A percentile compares a stretch with the other conserved stretches of the same genome.
phyloP scores from a whole-genome alignment of 2,888 invertebrate species.

The Buathra laborator region DNA sequence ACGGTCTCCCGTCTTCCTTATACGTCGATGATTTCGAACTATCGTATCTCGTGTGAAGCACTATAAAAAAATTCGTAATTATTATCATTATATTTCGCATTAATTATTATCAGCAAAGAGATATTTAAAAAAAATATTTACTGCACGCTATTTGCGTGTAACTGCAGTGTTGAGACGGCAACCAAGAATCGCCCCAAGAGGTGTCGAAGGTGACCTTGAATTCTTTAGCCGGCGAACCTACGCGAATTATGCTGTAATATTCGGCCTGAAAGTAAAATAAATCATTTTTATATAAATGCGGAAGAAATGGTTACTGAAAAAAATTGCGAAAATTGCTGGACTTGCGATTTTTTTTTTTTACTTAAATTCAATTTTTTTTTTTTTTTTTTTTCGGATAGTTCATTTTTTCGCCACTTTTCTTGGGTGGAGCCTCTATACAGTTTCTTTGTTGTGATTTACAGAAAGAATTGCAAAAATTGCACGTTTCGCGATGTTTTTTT shows the following conservation, averaged over 20 bases:
- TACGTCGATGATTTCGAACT: slow-evolving; percentile 89
- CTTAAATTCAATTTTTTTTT: neutral
- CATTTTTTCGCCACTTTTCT: too few species aligned
- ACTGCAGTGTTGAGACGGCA: slow-evolving; percentile 85
- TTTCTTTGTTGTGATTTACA: too few species aligned
- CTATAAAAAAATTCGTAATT: slow-evolving; percentile 81
- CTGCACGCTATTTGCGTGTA: slow-evolving; percentile 84
- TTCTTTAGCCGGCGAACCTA: slow-evolving; percentile 85
- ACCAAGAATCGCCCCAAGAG: slow-evolving; percentile 85
- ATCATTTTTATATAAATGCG: too few species aligned
- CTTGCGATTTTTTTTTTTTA: too few species aligned
- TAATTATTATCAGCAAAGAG: neutral
- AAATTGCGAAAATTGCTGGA: too few species aligned
- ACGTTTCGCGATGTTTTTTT: too few species aligned
- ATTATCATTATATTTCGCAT: neutral
- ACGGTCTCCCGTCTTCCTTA: slow-evolving; percentile 87
- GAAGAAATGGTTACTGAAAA: too few species aligned
- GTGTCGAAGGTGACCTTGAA: slow-evolving; percentile 86
- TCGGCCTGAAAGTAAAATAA: slow-evolving; percentile 81
- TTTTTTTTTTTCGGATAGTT: too few species aligned
- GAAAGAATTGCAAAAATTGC: too few species aligned
- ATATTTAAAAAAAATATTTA: slow-evolving; percentile 79
- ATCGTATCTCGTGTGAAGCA: slow-evolving; percentile 90
- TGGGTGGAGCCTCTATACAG: too few species aligned
- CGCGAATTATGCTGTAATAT: slow-evolving; percentile 85